A percentile compares a stretch with the other conserved stretches of the same genome.
Conservation (phyloP, 1,140 invertebrate species). For the Drosophila neocordata region DNA sequence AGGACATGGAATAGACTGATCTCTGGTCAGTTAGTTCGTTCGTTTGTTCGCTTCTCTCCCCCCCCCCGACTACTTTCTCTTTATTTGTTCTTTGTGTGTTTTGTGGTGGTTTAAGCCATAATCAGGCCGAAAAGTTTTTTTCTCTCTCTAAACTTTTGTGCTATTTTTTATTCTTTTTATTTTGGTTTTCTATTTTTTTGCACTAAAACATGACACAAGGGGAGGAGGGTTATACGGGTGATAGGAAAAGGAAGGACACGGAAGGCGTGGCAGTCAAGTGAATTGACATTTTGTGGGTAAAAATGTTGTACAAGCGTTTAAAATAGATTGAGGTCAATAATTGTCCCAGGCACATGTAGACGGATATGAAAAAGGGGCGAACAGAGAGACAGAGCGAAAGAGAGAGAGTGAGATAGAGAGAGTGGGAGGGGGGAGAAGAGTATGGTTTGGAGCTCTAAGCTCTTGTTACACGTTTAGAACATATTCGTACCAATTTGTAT, state of each 20-base stretch:
- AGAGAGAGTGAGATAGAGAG: not conserved
- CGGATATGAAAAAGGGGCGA: not conserved
- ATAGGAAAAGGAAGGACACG: conserved; percentile 10
- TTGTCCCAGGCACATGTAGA: conserved; percentile 53
- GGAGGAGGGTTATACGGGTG: not conserved
- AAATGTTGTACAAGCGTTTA: conserved; percentile 51
- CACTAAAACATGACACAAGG: conserved; percentile 28
- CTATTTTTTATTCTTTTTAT: not conserved
- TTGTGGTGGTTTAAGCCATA: conserved; percentile 26
- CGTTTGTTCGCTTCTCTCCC: not conserved
- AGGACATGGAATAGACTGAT: conserved; percentile 43
- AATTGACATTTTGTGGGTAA: conserved; percentile 44
- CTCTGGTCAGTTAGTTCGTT: conserved; percentile 49
- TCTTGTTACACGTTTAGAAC: conserved; percentile 35
- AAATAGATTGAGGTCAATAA: conserved; percentile 75
- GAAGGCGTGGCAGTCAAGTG: conserved; percentile 31
- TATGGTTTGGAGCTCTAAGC: not conserved
- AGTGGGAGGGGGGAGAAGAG: not conserved
- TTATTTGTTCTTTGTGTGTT: conserved; percentile 11
- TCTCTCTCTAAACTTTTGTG: conserved; percentile 14
- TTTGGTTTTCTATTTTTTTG: too few relatives aligned
- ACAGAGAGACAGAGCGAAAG: not conserved
- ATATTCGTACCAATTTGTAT: conserved; percentile 62
- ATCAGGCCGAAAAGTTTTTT: conserved; percentile 43
- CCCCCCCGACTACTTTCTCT: too few relatives aligned